Conservation (phyloP, 2,113 vertebrate species). For the Colossoma macropomum region DNA sequence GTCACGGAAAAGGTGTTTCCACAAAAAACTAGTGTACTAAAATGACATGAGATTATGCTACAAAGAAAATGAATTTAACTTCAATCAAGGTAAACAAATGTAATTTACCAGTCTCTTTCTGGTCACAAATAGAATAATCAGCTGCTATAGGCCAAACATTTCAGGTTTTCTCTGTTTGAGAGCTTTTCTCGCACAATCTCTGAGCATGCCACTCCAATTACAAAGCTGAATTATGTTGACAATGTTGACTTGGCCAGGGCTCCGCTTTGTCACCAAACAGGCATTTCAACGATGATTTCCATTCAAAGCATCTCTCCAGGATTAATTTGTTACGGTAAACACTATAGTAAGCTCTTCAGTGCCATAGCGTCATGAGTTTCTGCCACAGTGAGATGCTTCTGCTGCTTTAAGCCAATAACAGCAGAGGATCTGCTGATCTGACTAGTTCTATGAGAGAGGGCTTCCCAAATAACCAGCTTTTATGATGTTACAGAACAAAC, state of each 20-base stretch:
- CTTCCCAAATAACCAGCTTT: background rate
- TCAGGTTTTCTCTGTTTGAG: background rate
- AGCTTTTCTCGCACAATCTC: background rate
- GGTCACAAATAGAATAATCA: background rate
- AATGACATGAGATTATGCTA: background rate
- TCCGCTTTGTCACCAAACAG: slow-evolving; percentile 3
- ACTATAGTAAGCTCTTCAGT: background rate
- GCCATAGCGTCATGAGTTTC: slow-evolving; percentile 1
- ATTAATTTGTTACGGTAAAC: slow-evolving; percentile 17
- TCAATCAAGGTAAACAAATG: too few relatives aligned
- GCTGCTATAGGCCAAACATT: background rate
- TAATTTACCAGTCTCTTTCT: too few relatives aligned
- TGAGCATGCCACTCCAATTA: background rate
- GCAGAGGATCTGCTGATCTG: background rate
- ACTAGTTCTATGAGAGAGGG: background rate
- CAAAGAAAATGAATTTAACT: background rate
- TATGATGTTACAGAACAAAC: background rate
- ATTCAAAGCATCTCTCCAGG: background rate
- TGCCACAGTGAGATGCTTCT: background rate
- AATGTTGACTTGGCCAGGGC: background rate
- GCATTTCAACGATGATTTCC: slow-evolving; percentile 1
- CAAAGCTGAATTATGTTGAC: background rate
- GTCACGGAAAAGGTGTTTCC: background rate
- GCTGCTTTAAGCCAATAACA: slow-evolving; percentile 17
- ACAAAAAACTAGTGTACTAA: background rate